These are phyloP conservation scores for Erannis defoliaria DNA, from an alignment of 2,888 invertebrate species.

Conservation along the genomic window DNA sequence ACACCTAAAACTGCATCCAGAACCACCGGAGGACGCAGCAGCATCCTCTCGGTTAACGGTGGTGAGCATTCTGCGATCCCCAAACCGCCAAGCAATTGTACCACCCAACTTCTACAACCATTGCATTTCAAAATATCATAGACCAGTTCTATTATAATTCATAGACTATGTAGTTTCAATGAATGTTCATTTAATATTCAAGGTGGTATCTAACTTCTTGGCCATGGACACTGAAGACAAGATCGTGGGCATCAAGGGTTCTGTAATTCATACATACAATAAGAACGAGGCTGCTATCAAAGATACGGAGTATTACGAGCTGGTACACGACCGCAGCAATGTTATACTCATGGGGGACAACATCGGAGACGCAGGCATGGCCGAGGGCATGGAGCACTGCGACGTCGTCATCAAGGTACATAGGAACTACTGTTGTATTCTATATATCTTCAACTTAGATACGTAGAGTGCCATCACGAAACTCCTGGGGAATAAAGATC, in stretches of 20 bases:
- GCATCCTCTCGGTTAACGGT: too few relatives aligned
- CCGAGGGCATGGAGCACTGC: constrained; percentile 92
- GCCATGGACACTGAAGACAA: constrained; percentile 88
- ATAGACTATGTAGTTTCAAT: too few relatives aligned
- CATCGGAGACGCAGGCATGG: constrained; percentile 97
- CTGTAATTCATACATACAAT: constrained; percentile 96
- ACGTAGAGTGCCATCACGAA: too few relatives aligned
- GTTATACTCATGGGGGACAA: constrained; percentile 97
- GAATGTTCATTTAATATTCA: background rate
- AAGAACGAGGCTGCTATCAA: constrained; percentile 96
- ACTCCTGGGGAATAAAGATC: too few relatives aligned
- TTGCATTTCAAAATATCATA: background rate
- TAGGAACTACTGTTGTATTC: background rate
- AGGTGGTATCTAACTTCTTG: constrained; percentile 96
- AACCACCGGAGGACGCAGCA: too few relatives aligned
- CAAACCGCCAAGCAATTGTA: too few relatives aligned
- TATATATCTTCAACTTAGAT: too few relatives aligned
- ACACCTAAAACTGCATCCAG: too few relatives aligned
- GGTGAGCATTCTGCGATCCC: too few relatives aligned
- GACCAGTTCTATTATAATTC: background rate
- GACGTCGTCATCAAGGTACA: constrained; percentile 90
- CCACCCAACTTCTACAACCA: background rate
- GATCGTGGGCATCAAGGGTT: constrained; percentile 90
- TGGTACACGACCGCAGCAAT: constrained; percentile 90
- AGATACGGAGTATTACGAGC: constrained; percentile 92